Base-by-base conservation (phyloP, 2,888 invertebrate genomes). In the Cheilosia soror region DNA sequence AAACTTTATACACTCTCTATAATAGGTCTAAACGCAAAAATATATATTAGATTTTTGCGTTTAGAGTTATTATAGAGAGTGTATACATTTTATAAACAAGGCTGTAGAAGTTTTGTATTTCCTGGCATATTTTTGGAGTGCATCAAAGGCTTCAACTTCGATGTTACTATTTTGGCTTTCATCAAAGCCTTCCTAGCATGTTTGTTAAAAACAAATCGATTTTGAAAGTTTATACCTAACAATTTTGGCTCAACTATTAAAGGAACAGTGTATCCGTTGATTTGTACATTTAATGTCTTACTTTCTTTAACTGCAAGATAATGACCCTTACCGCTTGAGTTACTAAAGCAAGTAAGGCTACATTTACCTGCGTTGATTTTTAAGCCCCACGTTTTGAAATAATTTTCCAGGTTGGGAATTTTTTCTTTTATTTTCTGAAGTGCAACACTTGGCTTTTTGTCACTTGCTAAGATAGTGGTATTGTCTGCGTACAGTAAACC, bases 171-270 rank as follows among this genome's bases (percentile, higher is more conserved):
- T 20, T 20, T 20, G 20, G 20, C 20, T 20, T 20, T 20, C 20
- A 20, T 20, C 20, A 20, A 20, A 20, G 20, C 20, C 20, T 20
- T 20, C 20, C 20, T 20, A 20, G 15, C 31, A 9, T 55, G 13
- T 55, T 55, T 55, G n/a, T 55, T 55, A 55, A 55, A 13, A 1
- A 29, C 1, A n/a, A 55, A 31, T 55, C 55, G 25, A 31, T 29
- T 55, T 5, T 55, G 13, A n/a, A 55, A n/a, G 13, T 31, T 31
- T 9, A 29, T 31, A 27, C 31, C 31, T 15, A 55, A 55, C 5
- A 29, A 31, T 31, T 29, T 29, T n/a, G 13, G 31, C 31, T 55
- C 29, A 55, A 3, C n/a, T 55, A 20, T 20, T 20, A 20, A 20
- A 2, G 20, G 20, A 20, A 20, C 20, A 20, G 20, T 20, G 20